phyloP scores from a whole-genome alignment of 2,113 vertebrate genomes.

The Pluvialis apricaria region DNA sequence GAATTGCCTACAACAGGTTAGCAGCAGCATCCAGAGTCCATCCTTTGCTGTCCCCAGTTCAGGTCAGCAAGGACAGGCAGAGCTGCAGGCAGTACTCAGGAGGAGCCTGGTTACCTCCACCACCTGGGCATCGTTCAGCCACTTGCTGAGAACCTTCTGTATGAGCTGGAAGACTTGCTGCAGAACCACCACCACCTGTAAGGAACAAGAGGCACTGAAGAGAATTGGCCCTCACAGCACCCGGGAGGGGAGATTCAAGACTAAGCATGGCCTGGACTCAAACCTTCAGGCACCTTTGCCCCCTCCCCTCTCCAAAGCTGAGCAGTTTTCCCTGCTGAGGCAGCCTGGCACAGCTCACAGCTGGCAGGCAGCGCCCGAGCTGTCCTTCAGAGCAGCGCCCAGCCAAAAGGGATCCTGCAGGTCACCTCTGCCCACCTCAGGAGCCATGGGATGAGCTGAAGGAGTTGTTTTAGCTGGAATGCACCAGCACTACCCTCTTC shows the following conservation, averaged over 20 bases:
- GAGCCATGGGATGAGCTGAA: background rate
- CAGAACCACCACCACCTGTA: slow-evolving; percentile 94
- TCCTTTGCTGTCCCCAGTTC: background rate
- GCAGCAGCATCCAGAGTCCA: background rate
- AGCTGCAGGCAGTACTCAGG: background rate
- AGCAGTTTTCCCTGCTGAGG: background rate
- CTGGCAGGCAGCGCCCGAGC: background rate
- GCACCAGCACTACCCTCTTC: background rate
- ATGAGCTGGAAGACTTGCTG: slow-evolving; percentile 99
- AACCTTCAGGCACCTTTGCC: background rate
- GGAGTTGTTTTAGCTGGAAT: background rate
- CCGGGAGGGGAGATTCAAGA: background rate
- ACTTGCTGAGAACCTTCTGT: slow-evolving; percentile 96
- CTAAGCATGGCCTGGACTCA: background rate
- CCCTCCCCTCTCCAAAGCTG: background rate
- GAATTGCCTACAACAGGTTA: background rate
- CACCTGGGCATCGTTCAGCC: slow-evolving; percentile 97
- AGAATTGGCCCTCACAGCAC: background rate
- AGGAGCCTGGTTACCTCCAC: slow-evolving; percentile 84
- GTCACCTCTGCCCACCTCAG: background rate
- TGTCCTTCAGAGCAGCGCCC: background rate
- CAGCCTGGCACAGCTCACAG: background rate
- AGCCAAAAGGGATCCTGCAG: background rate
- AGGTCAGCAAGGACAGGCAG: background rate
- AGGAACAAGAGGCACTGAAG: background rate